These are phyloP conservation scores for Echinarachnius parma DNA, from an alignment of 53 echinoderm and acorn worm species.

Conservation along the genomic window DNA sequence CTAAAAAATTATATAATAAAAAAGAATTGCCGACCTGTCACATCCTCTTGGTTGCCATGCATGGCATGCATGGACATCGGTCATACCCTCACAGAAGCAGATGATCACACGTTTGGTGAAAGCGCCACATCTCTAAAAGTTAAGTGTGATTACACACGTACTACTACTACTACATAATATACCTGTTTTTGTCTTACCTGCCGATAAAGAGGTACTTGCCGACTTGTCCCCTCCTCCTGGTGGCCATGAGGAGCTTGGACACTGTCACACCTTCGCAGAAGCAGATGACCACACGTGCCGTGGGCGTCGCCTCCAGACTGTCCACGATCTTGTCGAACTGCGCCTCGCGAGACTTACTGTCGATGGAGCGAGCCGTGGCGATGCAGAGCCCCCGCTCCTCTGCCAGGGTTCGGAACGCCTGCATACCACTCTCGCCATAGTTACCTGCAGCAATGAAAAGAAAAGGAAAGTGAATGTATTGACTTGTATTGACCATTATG, in stretches of 20 bases:
- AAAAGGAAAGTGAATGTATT: background rate
- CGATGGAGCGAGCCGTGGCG: conserved; percentile 62
- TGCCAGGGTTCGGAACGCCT: conserved; percentile 77
- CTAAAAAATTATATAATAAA: too few relatives aligned
- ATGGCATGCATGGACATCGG: conserved; percentile 56
- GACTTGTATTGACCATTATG: background rate
- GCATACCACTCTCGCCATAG: conserved; percentile 91
- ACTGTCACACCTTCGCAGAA: conserved; percentile 88
- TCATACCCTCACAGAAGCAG: conserved; percentile 89
- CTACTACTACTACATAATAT: too few relatives aligned
- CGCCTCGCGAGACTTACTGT: conserved; percentile 35
- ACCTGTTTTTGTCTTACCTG: too few relatives aligned
- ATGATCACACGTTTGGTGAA: conserved; percentile 78
- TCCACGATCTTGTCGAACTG: conserved; percentile 72
- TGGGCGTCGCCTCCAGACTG: conserved; percentile 55
- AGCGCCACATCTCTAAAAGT: too few relatives aligned
- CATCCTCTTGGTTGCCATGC: conserved; percentile 65
- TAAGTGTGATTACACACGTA: too few relatives aligned
- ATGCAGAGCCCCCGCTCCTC: conserved; percentile 74
- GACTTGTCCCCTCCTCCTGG: conserved; percentile 44
- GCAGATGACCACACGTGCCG: conserved; percentile 84
- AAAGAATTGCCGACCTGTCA: conserved; percentile 56
- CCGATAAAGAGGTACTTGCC: conserved; percentile 84
- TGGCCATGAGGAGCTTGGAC: conserved; percentile 67
- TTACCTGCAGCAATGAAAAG: conserved; percentile 53